Evolutionary conservation across 2,888 invertebrate species (phyloP).

Genomic region (Chesias legatella): DNA sequence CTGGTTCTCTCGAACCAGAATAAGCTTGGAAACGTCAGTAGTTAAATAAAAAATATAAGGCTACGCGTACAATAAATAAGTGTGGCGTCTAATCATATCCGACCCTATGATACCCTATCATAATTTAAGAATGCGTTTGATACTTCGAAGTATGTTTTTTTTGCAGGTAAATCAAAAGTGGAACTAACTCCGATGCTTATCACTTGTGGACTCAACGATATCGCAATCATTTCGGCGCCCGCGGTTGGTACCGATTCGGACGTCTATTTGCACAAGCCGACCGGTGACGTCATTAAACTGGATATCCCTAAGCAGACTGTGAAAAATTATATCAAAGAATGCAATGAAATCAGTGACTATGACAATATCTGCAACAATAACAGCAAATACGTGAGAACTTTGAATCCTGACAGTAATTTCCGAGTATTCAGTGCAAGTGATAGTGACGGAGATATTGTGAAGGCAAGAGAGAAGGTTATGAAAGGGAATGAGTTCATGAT

Average conservation of each 20-base stretch:
- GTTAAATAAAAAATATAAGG: too few species aligned
- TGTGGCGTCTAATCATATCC: too few species aligned
- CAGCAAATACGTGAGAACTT: constrained; percentile 13
- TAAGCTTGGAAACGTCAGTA: too few species aligned
- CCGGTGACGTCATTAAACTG: constrained; percentile 41
- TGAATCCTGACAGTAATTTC: constrained; percentile 23
- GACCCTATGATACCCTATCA: too few species aligned
- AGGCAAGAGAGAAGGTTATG: constrained; percentile 28
- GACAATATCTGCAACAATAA: constrained; percentile 6
- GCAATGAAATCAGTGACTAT: background rate
- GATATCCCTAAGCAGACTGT: constrained; percentile 26
- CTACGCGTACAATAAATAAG: too few species aligned
- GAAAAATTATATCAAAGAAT: too few species aligned
- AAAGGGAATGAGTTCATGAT: constrained; percentile 49
- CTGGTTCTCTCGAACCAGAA: too few species aligned
- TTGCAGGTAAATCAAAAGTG: constrained; percentile 53
- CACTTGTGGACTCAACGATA: constrained; percentile 42
- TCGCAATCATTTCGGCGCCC: constrained; percentile 50
- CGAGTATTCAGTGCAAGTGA: constrained; percentile 34
- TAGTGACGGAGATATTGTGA: constrained; percentile 16
- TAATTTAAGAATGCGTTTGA: too few species aligned
- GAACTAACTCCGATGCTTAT: constrained; percentile 45
- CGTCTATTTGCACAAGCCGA: constrained; percentile 52
- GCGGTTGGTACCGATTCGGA: constrained; percentile 31
- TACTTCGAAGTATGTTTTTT: background rate